Evolutionary conservation across 2,797 vertebrate genomes (phyloP).

Genomic region (Chloroceryle amazona): DNA sequence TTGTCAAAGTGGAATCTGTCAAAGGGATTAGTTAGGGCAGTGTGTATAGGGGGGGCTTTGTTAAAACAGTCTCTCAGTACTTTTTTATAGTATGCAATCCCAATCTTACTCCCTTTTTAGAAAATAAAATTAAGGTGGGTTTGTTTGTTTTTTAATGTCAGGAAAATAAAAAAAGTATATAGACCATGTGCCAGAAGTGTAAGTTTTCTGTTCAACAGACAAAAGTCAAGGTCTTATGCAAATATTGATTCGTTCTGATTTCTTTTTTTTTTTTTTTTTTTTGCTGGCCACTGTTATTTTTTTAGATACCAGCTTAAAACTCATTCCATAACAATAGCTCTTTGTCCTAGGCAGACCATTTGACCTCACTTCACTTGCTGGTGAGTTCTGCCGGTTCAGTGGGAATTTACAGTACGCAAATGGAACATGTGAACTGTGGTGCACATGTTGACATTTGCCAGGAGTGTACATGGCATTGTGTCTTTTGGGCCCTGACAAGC

Average conservation of each 20-base stretch:
- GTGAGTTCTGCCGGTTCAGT: not conserved
- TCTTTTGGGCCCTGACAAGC: not conserved
- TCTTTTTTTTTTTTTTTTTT: not conserved
- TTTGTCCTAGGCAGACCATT: not conserved
- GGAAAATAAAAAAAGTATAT: not conserved
- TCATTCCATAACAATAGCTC: not conserved
- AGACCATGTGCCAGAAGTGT: not conserved
- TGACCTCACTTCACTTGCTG: not conserved
- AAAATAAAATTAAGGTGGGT: not conserved
- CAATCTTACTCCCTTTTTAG: not conserved
- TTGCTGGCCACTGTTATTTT: not conserved
- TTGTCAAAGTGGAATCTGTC: not conserved
- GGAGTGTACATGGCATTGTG: not conserved
- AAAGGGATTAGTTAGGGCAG: not conserved
- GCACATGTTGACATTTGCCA: not conserved
- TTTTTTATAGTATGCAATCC: not conserved
- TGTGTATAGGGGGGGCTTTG: not conserved
- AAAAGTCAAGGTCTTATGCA: conserved; percentile 8
- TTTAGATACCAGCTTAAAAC: not conserved
- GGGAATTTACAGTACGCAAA: not conserved
- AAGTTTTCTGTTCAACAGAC: not conserved
- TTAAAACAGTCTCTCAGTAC: not conserved
- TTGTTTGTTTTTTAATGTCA: not conserved
- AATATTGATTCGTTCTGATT: not conserved
- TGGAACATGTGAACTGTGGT: not conserved